Evolutionary conservation across 2,113 vertebrate species (phyloP).

Genomic region (Leptosomus discolor): DNA sequence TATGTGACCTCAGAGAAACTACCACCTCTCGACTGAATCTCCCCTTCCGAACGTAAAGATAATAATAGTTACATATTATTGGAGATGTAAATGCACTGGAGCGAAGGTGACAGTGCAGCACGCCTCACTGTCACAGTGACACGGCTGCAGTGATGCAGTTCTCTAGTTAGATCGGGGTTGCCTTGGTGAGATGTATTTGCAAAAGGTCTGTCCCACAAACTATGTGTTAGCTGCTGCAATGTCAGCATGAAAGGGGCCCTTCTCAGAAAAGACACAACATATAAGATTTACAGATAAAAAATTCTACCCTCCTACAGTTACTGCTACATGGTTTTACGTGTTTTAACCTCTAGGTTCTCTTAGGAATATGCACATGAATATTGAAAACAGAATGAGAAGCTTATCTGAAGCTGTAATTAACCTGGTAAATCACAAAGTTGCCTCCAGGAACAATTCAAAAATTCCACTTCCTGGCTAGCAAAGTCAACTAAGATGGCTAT

Average conservation of each 20-base stretch:
- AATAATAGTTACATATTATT: neutral
- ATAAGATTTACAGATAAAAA: neutral
- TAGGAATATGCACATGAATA: neutral
- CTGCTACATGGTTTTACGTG: neutral
- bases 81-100: neutral
- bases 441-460: neutral
- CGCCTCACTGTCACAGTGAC: neutral
- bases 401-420: neutral
- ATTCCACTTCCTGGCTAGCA: neutral
- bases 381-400: neutral
- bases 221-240: neutral
- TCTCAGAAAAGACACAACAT: neutral
- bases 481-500: neutral
- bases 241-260: fast-evolving
- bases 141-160: neutral
- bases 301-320: neutral
- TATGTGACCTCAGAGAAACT: neutral
- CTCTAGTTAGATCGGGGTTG: neutral
- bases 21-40: neutral
- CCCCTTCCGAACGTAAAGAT: neutral
- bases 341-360: neutral
- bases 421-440: neutral
- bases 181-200: neutral
- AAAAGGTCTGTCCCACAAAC: neutral
- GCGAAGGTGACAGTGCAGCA: neutral